Evolutionary conservation across 2,113 vertebrate genomes (phyloP).

Genomic region (Martes martes): DNA sequence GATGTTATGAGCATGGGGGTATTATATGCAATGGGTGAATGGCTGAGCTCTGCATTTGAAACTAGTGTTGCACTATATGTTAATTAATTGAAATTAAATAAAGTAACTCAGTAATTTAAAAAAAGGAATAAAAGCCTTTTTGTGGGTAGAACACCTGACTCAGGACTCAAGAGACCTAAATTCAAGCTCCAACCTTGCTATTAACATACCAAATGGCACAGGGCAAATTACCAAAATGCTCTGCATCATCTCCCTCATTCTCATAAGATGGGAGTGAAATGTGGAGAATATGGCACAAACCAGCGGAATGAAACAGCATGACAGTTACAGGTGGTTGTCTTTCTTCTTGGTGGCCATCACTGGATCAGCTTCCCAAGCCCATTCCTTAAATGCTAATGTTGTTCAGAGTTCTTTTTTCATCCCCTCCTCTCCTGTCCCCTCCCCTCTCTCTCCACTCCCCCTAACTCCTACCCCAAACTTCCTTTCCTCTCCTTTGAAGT

Average conservation of each 20-base stretch:
- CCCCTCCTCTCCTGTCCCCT: not conserved
- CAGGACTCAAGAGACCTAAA: not conserved
- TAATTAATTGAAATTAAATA: not conserved
- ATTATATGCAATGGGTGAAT: not conserved
- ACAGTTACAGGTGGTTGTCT: not conserved
- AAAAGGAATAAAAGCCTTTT: not conserved
- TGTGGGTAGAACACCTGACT: not conserved
- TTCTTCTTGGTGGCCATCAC: not conserved
- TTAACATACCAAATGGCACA: not conserved
- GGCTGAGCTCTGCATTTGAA: not conserved
- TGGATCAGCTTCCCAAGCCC: not conserved
- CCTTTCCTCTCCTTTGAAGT: not conserved
- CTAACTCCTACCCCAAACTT: accelerated
- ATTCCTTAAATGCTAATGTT: not conserved
- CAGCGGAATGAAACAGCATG: not conserved
- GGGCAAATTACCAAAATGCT: not conserved
- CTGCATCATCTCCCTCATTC: not conserved
- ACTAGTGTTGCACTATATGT: not conserved
- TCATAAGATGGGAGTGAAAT: not conserved
- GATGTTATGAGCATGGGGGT: not conserved
- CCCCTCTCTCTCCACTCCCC: accelerated
- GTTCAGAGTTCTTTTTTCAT: not conserved
- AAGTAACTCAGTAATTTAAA: not conserved
- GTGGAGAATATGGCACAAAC: not conserved
- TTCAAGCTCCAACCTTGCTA: not conserved